These are phyloP conservation scores for Oryzias javanicus DNA, from an alignment of 2,113 vertebrate genomes.

Conservation along the genomic window DNA sequence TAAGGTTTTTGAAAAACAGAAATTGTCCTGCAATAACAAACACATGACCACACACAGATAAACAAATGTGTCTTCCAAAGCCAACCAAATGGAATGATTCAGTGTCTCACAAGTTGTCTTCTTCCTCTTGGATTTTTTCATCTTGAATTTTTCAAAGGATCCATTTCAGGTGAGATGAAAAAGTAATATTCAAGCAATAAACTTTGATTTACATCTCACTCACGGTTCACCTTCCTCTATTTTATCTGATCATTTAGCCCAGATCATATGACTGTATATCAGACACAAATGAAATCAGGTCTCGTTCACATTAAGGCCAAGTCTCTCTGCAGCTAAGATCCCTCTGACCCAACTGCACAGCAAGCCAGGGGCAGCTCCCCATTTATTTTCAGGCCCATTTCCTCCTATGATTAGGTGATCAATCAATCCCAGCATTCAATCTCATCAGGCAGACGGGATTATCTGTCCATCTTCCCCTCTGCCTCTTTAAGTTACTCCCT, in stretches of 20 bases:
- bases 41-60: conserved; percentile 25
- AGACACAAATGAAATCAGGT: conserved; percentile 85
- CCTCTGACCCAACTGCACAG: conserved; percentile 72
- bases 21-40: too few relatives aligned
- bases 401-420: conserved; percentile 87
- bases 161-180: conserved; percentile 81
- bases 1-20: too few relatives aligned
- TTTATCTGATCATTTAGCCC: conserved; percentile 84
- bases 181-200: conserved; percentile 83
- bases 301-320: conserved; percentile 81
- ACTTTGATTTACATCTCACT: conserved; percentile 82
- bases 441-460: conserved; percentile 85
- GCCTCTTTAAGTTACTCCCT: conserved; percentile 67
- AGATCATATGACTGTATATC: conserved; percentile 86
- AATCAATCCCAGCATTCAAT: conserved; percentile 87
- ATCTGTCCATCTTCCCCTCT: conserved; percentile 82
- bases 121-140: conserved; percentile 57
- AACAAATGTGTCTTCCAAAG: conserved; percentile 11
- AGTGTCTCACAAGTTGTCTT: conserved; percentile 41
- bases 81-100: conserved; percentile 13
- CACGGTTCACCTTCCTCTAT: conserved; percentile 67
- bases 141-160: conserved; percentile 75
- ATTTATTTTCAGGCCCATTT: conserved; percentile 89
- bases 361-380: conserved; percentile 84
- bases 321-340: conserved; percentile 78